Conservation (phyloP, 2,113 vertebrate species). For the Neomonachus schauinslandi region DNA sequence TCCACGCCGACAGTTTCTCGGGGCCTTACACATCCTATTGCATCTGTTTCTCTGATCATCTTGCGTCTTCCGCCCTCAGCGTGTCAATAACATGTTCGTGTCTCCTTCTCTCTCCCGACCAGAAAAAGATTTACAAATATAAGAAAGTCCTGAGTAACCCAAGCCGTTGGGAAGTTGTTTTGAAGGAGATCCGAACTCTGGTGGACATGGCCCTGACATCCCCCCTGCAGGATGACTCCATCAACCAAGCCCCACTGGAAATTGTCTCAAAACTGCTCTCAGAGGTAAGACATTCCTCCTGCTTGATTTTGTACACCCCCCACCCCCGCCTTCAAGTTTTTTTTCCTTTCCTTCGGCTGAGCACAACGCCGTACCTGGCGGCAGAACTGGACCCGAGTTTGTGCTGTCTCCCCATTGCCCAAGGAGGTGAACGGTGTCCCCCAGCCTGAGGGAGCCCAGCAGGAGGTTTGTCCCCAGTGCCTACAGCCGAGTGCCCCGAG, state of each 20-base stretch:
- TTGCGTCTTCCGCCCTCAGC: rapidly evolving
- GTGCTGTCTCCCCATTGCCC: rapidly evolving
- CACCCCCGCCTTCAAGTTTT: rapidly evolving
- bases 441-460: neutral
- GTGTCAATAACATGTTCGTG: rapidly evolving
- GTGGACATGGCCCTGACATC: constrained; percentile 98
- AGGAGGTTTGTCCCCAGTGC: neutral
- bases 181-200: constrained; percentile 98
- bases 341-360: rapidly evolving
- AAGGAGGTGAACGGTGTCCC: neutral
- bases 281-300: constrained; percentile 87
- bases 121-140: constrained; percentile 99
- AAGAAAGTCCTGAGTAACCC: constrained; percentile 98
- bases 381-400: rapidly evolving
- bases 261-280: constrained; percentile 99
- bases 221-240: constrained; percentile 98
- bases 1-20: neutral
- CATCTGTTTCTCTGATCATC: neutral
- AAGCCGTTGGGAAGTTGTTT: constrained; percentile 97
- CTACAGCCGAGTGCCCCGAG: neutral
- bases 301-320: rapidly evolving
- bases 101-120: constrained; percentile 56
- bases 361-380: rapidly evolving
- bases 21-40: neutral
- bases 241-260: constrained; percentile 97